These are phyloP conservation scores for Penaeus monodon DNA, from an alignment of 2,888 invertebrate species.

Conservation along the genomic window DNA sequence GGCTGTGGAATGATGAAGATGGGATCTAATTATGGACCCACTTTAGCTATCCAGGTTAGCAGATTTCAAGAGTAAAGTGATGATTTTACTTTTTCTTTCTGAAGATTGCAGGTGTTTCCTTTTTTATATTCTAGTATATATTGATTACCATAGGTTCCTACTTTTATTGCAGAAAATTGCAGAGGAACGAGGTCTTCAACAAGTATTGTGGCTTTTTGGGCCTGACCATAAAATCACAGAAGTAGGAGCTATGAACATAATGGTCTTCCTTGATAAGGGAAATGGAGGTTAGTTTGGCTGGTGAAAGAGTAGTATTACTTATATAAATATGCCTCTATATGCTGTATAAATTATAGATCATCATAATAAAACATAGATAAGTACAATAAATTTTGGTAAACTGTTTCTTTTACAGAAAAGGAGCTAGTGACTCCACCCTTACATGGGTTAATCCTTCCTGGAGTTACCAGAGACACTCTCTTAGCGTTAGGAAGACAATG, in stretches of 20 bases:
- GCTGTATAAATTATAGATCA: not conserved
- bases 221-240: constrained; percentile 94
- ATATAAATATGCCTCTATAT: not conserved
- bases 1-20: constrained; percentile 95
- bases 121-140: too few relatives aligned
- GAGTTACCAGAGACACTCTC: constrained; percentile 91
- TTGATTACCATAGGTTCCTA: not conserved
- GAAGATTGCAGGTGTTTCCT: too few relatives aligned
- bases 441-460: constrained; percentile 93
- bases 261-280: constrained; percentile 87
- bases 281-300: constrained; percentile 75
- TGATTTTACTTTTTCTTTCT: too few relatives aligned
- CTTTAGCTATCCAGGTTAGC: constrained; percentile 79
- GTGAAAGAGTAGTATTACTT: not conserved
- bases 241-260: constrained; percentile 98
- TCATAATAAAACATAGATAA: too few relatives aligned
- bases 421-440: constrained; percentile 94
- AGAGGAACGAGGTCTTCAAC: constrained; percentile 86
- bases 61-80: too few relatives aligned
- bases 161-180: constrained; percentile 74
- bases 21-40: constrained; percentile 93
- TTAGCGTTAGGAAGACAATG: constrained; percentile 84
- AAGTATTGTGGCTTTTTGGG: constrained; percentile 96
- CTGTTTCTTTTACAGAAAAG: constrained; percentile 77
- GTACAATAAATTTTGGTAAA: not conserved